A percentile compares a stretch with the other conserved stretches of the same genome.
Evolutionary conservation across 2,888 invertebrate genomes (phyloP).

Genomic region (Gortyna flavago): DNA sequence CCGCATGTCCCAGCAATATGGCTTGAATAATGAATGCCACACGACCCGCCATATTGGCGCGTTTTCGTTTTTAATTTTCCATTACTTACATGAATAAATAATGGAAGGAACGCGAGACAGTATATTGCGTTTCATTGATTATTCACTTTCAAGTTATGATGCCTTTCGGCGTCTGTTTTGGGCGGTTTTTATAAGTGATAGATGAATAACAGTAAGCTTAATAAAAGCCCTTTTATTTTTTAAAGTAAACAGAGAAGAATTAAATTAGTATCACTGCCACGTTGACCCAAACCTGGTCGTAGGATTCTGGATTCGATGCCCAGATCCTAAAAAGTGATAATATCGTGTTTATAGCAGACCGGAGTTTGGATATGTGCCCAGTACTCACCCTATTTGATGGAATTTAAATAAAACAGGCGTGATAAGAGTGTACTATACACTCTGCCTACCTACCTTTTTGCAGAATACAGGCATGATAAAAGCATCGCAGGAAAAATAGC

Average conservation of each 20-base stretch:
- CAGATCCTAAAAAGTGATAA: neutral
- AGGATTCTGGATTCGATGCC: neutral
- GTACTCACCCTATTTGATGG: neutral
- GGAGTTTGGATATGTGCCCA: neutral
- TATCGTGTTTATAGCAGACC: neutral
- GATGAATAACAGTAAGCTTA: neutral
- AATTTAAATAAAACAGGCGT: neutral
- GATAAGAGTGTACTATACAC: neutral
- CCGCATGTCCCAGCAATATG: slow-evolving; percentile 74
- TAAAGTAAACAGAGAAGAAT: no score
- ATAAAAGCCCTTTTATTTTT: neutral
- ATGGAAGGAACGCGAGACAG: slow-evolving; percentile 58
- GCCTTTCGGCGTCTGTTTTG: neutral
- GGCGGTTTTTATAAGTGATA: no score
- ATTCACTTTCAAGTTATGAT: slow-evolving; percentile 48
- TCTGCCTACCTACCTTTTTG: no score
- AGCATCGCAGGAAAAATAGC: neutral
- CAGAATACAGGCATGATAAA: neutral
- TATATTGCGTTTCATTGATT: slow-evolving; percentile 58
- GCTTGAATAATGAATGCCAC: slow-evolving; percentile 82
- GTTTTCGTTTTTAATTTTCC: slow-evolving; percentile 84
- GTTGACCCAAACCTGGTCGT: no score
- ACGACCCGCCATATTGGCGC: slow-evolving; percentile 77
- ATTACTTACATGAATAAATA: slow-evolving; percentile 77
- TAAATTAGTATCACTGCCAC: neutral